A percentile compares a stretch with the other conserved stretches of the same genome.
These are phyloP conservation scores for Epizoanthus scotinus DNA, from an alignment of 92 coral and sea anemone species.

Conservation along the genomic window DNA sequence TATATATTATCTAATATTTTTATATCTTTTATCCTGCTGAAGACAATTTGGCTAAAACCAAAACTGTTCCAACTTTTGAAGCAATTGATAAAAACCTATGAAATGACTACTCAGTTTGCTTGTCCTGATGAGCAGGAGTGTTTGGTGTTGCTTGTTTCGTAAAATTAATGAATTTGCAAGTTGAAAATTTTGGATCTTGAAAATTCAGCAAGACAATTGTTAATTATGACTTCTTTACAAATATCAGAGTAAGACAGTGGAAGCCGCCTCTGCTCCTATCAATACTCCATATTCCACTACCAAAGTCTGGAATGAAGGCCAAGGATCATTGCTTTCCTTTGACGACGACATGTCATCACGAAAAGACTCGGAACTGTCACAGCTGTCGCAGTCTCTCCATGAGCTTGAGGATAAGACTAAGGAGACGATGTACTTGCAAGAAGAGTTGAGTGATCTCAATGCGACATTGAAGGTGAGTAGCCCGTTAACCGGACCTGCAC, in stretches of 20 bases:
- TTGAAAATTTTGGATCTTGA: too few species aligned
- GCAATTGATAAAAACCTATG: too few species aligned
- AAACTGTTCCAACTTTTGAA: too few species aligned
- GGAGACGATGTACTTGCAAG: constrained; percentile 86
- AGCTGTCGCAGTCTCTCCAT: constrained; percentile 74
- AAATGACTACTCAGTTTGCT: too few species aligned
- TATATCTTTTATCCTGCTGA: too few species aligned
- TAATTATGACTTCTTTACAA: neutral
- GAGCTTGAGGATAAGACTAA: constrained; percentile 91
- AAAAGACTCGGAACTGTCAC: constrained; percentile 88
- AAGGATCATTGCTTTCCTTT: constrained; percentile 87
- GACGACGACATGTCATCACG: constrained; percentile 71
- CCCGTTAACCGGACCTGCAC: neutral
- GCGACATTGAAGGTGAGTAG: constrained; percentile 81
- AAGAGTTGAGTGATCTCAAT: constrained; percentile 91
- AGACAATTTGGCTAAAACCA: too few species aligned
- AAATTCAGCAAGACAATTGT: neutral
- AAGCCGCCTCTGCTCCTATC: constrained; percentile 52
- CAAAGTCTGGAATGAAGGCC: constrained; percentile 78
- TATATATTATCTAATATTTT: too few species aligned
- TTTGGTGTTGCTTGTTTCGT: too few species aligned
- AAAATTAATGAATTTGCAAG: too few species aligned
- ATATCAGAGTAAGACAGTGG: neutral
- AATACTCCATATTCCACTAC: constrained; percentile 70
- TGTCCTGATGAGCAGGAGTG: too few species aligned